phyloP scores from a whole-genome alignment of 2,888 invertebrate species.

The Tricholauxania praeusta region DNA sequence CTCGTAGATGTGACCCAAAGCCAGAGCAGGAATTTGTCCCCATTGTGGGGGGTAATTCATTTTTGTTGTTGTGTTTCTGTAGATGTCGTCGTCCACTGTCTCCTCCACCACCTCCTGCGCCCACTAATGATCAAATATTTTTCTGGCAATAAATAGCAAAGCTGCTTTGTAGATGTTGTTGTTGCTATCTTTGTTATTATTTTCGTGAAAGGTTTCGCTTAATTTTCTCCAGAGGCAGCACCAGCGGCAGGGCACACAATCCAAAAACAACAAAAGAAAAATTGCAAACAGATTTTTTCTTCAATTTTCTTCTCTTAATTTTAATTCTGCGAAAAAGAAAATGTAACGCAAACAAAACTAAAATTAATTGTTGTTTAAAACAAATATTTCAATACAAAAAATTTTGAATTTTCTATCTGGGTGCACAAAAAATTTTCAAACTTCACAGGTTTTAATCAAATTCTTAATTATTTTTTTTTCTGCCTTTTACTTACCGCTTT shows the following conservation, averaged over 20 bases:
- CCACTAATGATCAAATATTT: no score
- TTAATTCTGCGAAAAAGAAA: conserved; percentile 18
- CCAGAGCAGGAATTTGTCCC: conserved; percentile 65
- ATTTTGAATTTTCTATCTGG: conserved; percentile 41
- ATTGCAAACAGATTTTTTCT: conserved; percentile 7
- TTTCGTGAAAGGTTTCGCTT: not conserved
- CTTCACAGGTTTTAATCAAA: conserved; percentile 29
- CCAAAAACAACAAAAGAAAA: conserved; percentile 12
- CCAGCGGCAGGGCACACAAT: not conserved
- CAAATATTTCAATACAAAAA: conserved; percentile 42
- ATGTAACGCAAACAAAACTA: conserved; percentile 13
- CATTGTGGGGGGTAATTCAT: conserved; percentile 55
- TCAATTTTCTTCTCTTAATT: conserved; percentile 12
- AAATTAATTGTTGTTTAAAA: conserved; percentile 33
- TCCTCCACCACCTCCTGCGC: no score
- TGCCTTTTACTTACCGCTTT: conserved; percentile 40
- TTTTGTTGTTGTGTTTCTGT: not conserved
- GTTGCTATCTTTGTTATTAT: no score
- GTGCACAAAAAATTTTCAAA: conserved; percentile 30
- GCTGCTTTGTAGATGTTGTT: no score
- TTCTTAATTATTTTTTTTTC: not conserved
- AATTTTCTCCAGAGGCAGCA: conserved; percentile 10
- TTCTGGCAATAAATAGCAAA: no score
- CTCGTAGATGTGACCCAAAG: conserved; percentile 69
- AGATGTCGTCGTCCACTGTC: not conserved